Evolutionary conservation across 2,113 vertebrate genomes (phyloP), one percentile per base, ranked within the genome.

Genomic region (Daphoenositta chrysoptera): DNA sequence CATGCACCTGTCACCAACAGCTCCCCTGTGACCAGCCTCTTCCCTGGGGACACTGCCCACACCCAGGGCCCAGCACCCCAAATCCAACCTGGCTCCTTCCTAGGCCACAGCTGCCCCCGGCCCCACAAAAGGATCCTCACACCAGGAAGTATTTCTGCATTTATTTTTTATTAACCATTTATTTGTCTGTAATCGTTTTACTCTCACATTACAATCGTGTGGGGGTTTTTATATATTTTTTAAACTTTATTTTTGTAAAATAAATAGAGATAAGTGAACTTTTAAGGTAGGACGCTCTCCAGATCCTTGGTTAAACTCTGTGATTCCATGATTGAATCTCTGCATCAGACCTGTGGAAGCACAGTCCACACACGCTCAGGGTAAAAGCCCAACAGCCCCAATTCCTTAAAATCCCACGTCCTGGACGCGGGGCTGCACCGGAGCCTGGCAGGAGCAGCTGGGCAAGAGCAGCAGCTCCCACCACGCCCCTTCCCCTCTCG

Each of bases 311-410:
- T 97, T 95, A 95, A 96, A 96, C 93, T 73, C 84, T 98, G 97
- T 97, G 98, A 98, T 98, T 97, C 86, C 98, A 97, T 98, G 98
- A 98, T 98, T 98, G 96, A 90, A 83, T 81, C 94, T 94, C 88
- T 94, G 94, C 97, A 48, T 45, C 91, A 72, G 89, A 66, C 83
- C 89, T 61, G 94, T 69, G 94, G 50, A 19, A 68, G 50, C 30
- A 47, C 72, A 60, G 94, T 81, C 93, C 83, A 11, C 87, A 8
- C 88, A 13, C 2, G 13, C 91, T 48, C 6, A 19, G 78, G 78
- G 86, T 51, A 91, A 78, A 93, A 87, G 50, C 53, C 9, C 6
- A 69, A 69, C 65, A 33, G 47, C 68, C 54, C 6, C 2, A 44
- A 76, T 26, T 44, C 11, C 64, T 66, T 87, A 70, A 92, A 89